These are phyloP conservation scores for Otolemur garnettii DNA, from an alignment of 2,113 vertebrate species.

Conservation along the genomic window DNA sequence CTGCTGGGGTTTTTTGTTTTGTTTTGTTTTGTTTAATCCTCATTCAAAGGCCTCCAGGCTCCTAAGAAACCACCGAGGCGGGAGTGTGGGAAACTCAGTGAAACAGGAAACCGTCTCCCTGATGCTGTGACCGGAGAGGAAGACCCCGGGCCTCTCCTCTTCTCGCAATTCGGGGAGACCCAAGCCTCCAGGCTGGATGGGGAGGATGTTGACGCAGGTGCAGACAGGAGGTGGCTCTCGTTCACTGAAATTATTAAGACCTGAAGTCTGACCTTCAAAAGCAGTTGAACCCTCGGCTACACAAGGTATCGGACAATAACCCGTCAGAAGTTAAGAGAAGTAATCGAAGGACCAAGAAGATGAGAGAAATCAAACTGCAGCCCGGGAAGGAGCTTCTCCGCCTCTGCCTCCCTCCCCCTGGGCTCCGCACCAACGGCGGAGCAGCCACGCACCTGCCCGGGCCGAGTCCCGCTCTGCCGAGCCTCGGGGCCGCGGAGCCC, in stretches of 20 bases:
- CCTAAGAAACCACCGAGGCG: background rate
- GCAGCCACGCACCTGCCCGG: background rate
- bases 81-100: background rate
- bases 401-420: background rate
- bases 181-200: background rate
- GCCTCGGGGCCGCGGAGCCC: conserved; percentile 57
- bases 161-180: background rate
- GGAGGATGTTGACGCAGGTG: background rate
- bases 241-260: background rate
- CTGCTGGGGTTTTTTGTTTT: background rate
- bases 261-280: background rate
- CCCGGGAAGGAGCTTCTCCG: background rate
- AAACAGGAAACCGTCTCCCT: background rate
- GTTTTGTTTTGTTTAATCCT: background rate
- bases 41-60: background rate
- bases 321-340: background rate
- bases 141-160: background rate
- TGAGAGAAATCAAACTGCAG: background rate
- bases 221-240: background rate
- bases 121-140: background rate
- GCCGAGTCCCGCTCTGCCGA: background rate
- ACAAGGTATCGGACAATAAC: background rate
- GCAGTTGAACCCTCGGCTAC: background rate
- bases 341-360: background rate
- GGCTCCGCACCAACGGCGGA: background rate